Evolutionary conservation across 2,888 invertebrate species (phyloP), one percentile per base, ranked within the genome.

Genomic region (Watsonalla binaria): DNA sequence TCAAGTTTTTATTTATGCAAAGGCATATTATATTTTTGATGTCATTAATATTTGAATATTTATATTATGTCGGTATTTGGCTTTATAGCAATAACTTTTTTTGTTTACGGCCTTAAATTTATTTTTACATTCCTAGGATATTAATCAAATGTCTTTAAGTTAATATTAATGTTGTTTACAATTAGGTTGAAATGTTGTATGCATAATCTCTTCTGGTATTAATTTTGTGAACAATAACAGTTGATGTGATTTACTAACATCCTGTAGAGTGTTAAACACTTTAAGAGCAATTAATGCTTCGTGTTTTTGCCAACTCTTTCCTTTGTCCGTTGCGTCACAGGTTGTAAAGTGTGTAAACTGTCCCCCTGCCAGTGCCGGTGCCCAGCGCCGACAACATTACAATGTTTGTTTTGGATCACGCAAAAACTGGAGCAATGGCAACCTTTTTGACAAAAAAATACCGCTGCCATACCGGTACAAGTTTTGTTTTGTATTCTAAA

Each of bases 361-460:
- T 42, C 42, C 42, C 42, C 8, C 42, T 5, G 42, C 24, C 24
- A 24, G 42, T 56, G 61, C 50, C 47, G 59, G 56, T 65, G 71
- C 71, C 72, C 60, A 69, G 64, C 61, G 62, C 62, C 59, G 62
- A 62, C 63, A 63, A 66, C 65, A 61, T 69, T 62, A 62, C 64
- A 69, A 63, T 80, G 68, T 83, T 83, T 83, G 75, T 78, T 80
- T 76, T 74, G 74, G 70, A 46, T 46, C 52, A 33, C 45, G 63
- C 70, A 84, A 84, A 84, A 84, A 85, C 77, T 81, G 60, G 84
- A 82, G 83, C 83, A 81, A 74, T 74, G 65, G 62, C 55, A 54
- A 58, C 56, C 57, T 66, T 67, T 69, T 54, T 54, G 50, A 56
- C 65, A 72, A 74, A 74, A 69, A 57, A 47, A 51, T 46, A 66